Base-by-base conservation (phyloP, 1,140 invertebrate genomes). In the Lepidostoma basale region DNA sequence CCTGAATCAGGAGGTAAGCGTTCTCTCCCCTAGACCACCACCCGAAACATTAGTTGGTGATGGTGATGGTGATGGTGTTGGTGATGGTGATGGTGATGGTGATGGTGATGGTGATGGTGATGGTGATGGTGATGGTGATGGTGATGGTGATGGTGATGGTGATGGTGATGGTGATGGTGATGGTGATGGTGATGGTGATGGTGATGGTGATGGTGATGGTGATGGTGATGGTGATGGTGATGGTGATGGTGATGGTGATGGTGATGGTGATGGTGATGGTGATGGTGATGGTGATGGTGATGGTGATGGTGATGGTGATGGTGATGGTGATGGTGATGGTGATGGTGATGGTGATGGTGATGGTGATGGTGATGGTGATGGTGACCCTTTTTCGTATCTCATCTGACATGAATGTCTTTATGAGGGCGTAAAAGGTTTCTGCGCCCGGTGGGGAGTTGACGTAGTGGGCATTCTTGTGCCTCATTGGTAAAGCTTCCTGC, bases 391-490 rank as follows among this genome's bases (percentile, higher is more conserved):
- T n/a, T n/a, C n/a, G n/a, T n/a, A n/a, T n/a, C n/a, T n/a, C n/a
- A n/a, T n/a, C n/a, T n/a, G n/a, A n/a, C 5, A 33, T 33, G 12
- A 33, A 67, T 28, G 30, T 33, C 30, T 33, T 33, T 33, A 33
- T 5, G 5, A 67, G 16, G 26, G 16, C 81, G 59, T 85, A 83
- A 0, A 86, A 70, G 0, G 78, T 75, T 63, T 85, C 83, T 69
- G 86, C 84, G 0, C 78, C 79, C 5, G 76, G 16, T 0, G 83
- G 81, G 30, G 79, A 76, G 73, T 86, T 84, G n/a, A 87, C 75
- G 63, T 83, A 83, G 70, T 86, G 83, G 30, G 86, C 78, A 8
- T 79, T 81, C 66, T 86, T 85, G 3, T 83, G 81, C 60, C 84
- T 76, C 30, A 84, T 77, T 2, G 85, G 85, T 74, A 81, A 83